Conservation (phyloP, 2,113 vertebrate species). For the Sinocyclocheilus grahami region DNA sequence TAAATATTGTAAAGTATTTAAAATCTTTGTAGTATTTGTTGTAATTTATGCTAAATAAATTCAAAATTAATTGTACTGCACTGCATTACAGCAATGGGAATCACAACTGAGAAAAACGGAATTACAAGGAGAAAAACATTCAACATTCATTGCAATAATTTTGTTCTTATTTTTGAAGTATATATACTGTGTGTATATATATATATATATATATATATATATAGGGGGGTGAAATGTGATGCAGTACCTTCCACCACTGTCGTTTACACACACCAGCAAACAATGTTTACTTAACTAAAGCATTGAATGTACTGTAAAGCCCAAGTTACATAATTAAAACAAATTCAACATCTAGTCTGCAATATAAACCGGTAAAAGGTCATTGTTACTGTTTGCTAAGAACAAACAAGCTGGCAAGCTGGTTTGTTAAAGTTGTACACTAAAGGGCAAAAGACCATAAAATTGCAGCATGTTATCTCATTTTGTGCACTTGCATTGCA, state of each 20-base stretch:
- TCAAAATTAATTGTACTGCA: no score
- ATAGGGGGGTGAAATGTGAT: no score
- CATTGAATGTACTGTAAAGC: constrained; percentile 39
- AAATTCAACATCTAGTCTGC: constrained; percentile 1
- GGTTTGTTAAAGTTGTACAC: constrained; percentile 66
- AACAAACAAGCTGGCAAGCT: constrained; percentile 49
- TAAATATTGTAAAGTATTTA: neutral
- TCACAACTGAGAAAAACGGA: neutral
- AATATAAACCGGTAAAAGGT: constrained; percentile 45
- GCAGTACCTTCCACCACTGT: neutral
- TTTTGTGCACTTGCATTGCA: constrained; percentile 59
- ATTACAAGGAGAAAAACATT: neutral
- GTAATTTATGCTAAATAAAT: neutral
- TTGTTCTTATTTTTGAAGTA: no score
- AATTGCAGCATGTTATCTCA: constrained; percentile 67
- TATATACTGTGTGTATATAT: no score
- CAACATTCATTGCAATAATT: no score
- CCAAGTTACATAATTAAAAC: constrained; percentile 51
- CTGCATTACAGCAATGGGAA: neutral
- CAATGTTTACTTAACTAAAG: neutral
- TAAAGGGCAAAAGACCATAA: constrained; percentile 69
- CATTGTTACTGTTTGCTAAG: constrained; percentile 62
- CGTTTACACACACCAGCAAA: neutral
- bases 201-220: no score
- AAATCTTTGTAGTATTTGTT: neutral